Evolutionary conservation across 2,797 vertebrate genomes (phyloP), one percentile per base, ranked within the genome.

Genomic region (Thaleichthys pacificus): DNA sequence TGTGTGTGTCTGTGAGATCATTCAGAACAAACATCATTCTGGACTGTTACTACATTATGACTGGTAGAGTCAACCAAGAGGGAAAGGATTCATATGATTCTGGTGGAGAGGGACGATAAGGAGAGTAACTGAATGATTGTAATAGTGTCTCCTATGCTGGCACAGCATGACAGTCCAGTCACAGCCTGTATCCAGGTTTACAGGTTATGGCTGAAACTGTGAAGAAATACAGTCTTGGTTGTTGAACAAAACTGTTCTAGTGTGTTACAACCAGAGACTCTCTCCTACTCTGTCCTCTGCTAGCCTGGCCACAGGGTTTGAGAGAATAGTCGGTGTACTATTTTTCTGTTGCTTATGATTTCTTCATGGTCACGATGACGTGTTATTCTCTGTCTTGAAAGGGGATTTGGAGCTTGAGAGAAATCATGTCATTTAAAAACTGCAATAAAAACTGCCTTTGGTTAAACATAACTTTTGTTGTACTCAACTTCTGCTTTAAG

Each of bases 361-460:
- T 0, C 54, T 64, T 74, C 63, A 24, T 57, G 38, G 11, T 47
- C 24, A 61, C 38, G 0, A 3, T 68, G 35, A 65, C 32, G 15
- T 17, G 60, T 67, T 64, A 15, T 8, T 77, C n/a, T 32, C 68
- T 61, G 32, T 74, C 73, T 70, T 35, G 5, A 35, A 47, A 47
- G 42, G 42, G 11, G 22, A 68, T 57, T 66, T 60, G 12, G n/a
- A 60, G 42, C 4, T 62, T 58, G 35, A 58, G 72, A 68, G 76
- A 19, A 56, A 17, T 76, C 74, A 74, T 47, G 61, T 78, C 60
- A 66, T 71, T 74, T 70, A 72, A 75, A 47, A 75, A 73, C 58
- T 57, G 82, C 82, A 81, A 81, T 81, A 83, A 83, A 38, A 80
- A 81, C 70, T 81, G 82, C 70, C 82, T 75, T 71, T 72, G 15